Evolutionary conservation across 2,113 vertebrate species (phyloP).

Genomic region (Phrynosoma blainvillii): DNA sequence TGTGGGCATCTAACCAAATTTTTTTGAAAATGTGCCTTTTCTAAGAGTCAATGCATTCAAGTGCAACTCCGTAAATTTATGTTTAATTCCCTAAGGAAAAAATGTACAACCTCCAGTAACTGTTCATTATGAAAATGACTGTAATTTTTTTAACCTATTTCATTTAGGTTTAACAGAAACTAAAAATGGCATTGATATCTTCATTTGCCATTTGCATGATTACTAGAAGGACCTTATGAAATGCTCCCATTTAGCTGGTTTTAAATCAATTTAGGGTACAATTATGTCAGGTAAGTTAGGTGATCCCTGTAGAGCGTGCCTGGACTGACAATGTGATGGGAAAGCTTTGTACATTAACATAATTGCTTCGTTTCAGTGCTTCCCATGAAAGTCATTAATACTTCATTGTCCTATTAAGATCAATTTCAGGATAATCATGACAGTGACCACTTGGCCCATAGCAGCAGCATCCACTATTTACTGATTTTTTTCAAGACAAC

Average conservation of each 20-base stretch:
- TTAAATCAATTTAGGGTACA: slow-evolving; percentile 35
- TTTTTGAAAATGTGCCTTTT: neutral
- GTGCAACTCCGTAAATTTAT: neutral
- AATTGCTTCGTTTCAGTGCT: slow-evolving; percentile 19
- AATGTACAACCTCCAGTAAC: neutral
- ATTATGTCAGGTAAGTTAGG: slow-evolving; percentile 27
- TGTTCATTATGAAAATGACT: slow-evolving; percentile 1
- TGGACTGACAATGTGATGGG: slow-evolving; percentile 26
- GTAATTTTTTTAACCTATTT: slow-evolving; percentile 5
- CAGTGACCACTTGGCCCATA: neutral
- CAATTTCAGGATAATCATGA: slow-evolving; percentile 13
- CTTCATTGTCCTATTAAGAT: slow-evolving; percentile 32
- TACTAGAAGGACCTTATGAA: slow-evolving; percentile 8
- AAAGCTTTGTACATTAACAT: neutral
- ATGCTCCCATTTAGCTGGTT: slow-evolving; percentile 18
- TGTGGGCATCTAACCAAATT: neutral
- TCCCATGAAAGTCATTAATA: slow-evolving; percentile 21
- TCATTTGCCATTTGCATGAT: slow-evolving; percentile 7
- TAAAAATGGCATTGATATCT: neutral
- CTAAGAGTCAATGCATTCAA: neutral
- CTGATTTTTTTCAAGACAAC: neutral
- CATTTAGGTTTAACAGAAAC: neutral
- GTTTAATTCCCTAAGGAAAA: neutral
- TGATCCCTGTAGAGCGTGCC: slow-evolving; percentile 13
- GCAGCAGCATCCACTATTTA: neutral